Evolutionary conservation across 2,888 invertebrate species (phyloP).

Genomic region (Pachymerium ferrugineum): DNA sequence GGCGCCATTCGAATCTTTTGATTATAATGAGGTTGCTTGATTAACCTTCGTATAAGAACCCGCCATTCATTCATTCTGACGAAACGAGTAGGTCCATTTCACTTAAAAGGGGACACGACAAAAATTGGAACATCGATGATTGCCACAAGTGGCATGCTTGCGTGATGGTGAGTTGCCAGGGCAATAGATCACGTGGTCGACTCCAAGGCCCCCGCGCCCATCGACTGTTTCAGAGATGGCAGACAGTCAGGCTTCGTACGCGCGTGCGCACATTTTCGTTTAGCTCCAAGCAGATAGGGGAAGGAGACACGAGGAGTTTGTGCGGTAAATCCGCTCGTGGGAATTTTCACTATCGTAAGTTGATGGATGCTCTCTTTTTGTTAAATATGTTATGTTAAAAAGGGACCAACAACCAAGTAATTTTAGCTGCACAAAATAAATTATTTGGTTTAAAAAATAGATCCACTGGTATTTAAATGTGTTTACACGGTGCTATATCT

Average conservation of each 20-base stretch:
- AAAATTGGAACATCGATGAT: background rate
- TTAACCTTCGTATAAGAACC: background rate
- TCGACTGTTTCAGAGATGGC: constrained; percentile 20
- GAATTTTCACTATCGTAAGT: no score
- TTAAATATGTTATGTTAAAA: no score
- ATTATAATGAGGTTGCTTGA: background rate
- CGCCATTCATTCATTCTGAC: constrained; percentile 17
- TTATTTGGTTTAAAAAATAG: background rate
- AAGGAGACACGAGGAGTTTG: constrained; percentile 24
- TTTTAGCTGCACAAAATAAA: no score
- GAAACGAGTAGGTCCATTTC: constrained; percentile 1
- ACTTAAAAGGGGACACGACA: background rate
- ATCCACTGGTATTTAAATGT: background rate
- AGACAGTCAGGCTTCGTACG: constrained; percentile 15
- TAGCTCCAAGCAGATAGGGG: constrained; percentile 10
- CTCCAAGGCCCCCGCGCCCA: constrained; percentile 4
- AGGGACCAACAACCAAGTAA: no score
- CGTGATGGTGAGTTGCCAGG: background rate
- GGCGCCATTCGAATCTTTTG: background rate
- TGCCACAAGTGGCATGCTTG: constrained; percentile 7
- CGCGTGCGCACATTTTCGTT: constrained; percentile 1
- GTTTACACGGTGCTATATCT: background rate
- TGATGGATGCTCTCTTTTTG: background rate
- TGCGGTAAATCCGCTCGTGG: background rate
- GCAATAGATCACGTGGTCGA: constrained; percentile 21